Percentiles rank a stretch among this genome's conserved stretches.
Evolutionary conservation across 1,140 invertebrate genomes (phyloP).

Genomic region (Drosophila kepulauana): DNA sequence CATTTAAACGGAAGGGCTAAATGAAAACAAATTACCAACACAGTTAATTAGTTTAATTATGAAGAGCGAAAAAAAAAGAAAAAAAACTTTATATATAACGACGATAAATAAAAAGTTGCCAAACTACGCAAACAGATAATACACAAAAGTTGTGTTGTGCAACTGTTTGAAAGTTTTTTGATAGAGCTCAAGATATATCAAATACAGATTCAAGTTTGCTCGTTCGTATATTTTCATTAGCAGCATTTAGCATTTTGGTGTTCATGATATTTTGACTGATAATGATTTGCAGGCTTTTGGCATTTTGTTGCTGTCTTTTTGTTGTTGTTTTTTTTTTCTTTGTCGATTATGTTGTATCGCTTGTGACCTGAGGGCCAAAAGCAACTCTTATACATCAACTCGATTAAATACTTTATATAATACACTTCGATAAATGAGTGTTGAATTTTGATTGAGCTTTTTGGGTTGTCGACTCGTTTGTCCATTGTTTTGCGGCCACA

Average conservation of each 20-base stretch:
- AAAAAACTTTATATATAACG: background rate
- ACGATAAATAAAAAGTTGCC: constrained; percentile 29
- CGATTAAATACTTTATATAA: constrained; percentile 43
- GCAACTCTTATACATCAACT: constrained; percentile 4
- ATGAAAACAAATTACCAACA: constrained; percentile 54
- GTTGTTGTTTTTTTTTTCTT: background rate
- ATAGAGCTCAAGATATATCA: constrained; percentile 28
- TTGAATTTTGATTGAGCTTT: constrained; percentile 31
- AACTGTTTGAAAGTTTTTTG: constrained; percentile 35
- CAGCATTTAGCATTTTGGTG: constrained; percentile 30
- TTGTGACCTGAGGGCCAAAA: constrained; percentile 7
- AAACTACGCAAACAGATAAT: constrained; percentile 19
- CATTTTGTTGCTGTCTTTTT: constrained; percentile 7
- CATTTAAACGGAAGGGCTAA: constrained; percentile 51
- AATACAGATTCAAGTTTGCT: constrained; percentile 5
- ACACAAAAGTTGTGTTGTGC: constrained; percentile 14
- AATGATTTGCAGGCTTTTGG: constrained; percentile 51
- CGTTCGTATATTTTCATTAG: constrained; percentile 44
- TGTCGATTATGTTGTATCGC: constrained; percentile 57
- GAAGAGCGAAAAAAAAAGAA: constrained; percentile 11
- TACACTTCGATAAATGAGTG: constrained; percentile 50
- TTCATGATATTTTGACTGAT: constrained; percentile 48
- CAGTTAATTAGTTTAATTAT: constrained; percentile 77
- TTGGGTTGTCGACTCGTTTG: constrained; percentile 22
- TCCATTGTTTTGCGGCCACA: constrained; percentile 48